Evolutionary conservation across 2,113 vertebrate species (phyloP), one percentile per base, ranked within the genome.

Genomic region (Puffinus mauretanicus): DNA sequence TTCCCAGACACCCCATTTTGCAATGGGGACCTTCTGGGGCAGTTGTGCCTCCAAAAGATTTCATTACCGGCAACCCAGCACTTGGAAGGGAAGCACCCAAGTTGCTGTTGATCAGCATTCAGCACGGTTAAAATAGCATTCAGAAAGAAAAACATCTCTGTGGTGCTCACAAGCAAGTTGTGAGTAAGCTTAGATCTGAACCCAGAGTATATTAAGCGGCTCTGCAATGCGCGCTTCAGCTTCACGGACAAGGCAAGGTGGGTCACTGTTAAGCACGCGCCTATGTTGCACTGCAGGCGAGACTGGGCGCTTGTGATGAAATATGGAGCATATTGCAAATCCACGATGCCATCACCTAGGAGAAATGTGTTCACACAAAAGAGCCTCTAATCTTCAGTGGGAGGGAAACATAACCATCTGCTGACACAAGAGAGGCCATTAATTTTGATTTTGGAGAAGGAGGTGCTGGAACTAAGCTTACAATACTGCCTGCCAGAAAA

Each of bases 141-240:
- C 66, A 29, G 24, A n/a, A 61, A 60, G 62, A 51, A 26, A 77
- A 93, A 15, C 16, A 3, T 8, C 15, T 61, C 49, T 80, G 15
- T 5, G 7, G 2, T 3, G 3, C n/a, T 67, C 75, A 34, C 6
- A 36, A 17, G 34, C 5, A 30, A 64, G 22, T 22, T 71, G 75
- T 12, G 46, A 66, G 73, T 16, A 38, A 85, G 44, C 10, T 94
- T 5, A 8, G 76, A 2, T 13, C 6, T 19, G 64, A 70, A 34
- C 9, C 14, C 55, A 27, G 11, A 29, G 77, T 1, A 7, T 16
- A 8, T n/a, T 32, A 14, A 38, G 32, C 24, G 9, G 46, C 49
- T 47, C 13, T 49, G 54, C 80, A 27, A 12, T 10, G 7, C 7
- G 1, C 0, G 0, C 34, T 79, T 40, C n/a, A 2, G 7, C 55